Evolutionary conservation across 2,888 invertebrate species (phyloP), one percentile per base, ranked within the genome.

Genomic region (Tortrix viridana): DNA sequence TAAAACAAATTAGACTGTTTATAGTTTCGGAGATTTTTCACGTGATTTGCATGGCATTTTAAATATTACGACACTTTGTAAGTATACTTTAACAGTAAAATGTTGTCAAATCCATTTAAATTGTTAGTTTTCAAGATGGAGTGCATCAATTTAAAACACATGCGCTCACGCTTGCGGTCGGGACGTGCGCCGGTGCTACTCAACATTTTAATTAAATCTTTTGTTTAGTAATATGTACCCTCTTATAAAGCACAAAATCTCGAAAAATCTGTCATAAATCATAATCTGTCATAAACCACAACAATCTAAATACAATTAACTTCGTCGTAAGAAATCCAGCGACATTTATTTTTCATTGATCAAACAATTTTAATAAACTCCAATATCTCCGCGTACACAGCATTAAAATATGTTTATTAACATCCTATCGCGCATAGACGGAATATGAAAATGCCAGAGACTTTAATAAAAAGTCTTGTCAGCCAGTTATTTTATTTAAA

Each of bases 81-180:
- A 32, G 32, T 32, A n/a, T n/a, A 32, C 12, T 32, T 12, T 2
- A 12, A 3, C 32, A 12, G 2, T 12, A 12, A 32, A 32, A 32
- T 32, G 3, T 26, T 9, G 26, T 26, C 9, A 0, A 3, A 7
- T 3, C 32, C 3, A 12, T 32, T 32, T 32, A 9, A 32, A 12
- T 12, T 32, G 2, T 12, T 9, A 12, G 32, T 3, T 3, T 32
- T 32, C 82, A 82, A 84, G 81, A 82, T 83, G 81, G 76, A 88
- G 88, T 86, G 88, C 88, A 88, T 73, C 80, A 83, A 89, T 90
- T 89, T 88, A 85, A 85, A 84, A 84, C 89, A 89, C 86, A 88
- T 88, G 88, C 83, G 85, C 77, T 75, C 79, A 86, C 86, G 85
- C 80, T 7, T 74, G 77, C 77, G 67, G 41, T 16, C 41, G 41